Conservation (phyloP, 2,113 vertebrate species). For the Callithrix jacchus region DNA sequence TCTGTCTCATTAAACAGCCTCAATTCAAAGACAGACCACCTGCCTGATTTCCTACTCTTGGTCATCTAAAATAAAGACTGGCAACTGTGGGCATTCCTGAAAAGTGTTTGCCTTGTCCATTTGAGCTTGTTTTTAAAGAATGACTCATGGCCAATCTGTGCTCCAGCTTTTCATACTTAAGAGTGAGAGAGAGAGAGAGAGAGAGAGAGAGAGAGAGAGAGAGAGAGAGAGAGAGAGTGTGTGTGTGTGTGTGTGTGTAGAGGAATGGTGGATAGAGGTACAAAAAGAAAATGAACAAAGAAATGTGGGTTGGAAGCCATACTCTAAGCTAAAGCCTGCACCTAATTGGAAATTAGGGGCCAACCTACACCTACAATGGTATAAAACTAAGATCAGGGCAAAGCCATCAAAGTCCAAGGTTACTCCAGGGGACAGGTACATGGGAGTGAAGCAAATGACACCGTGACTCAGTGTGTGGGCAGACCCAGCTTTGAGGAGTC, state of each 20-base stretch:
- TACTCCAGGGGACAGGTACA: background rate
- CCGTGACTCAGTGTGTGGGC: background rate
- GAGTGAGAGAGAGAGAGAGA: too few species aligned
- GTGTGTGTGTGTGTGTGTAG: background rate
- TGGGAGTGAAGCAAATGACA: background rate
- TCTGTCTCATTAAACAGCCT: constrained; percentile 19
- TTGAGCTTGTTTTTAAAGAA: background rate
- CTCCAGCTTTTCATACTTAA: constrained; percentile 8
- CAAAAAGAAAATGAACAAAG: background rate
- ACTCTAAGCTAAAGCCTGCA: background rate
- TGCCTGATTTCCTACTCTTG: background rate
- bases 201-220: too few species aligned
- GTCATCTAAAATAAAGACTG: background rate
- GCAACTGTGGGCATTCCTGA: background rate
- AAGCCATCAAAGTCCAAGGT: background rate
- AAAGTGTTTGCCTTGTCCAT: background rate
- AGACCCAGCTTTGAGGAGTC: background rate
- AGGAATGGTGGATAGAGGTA: background rate
- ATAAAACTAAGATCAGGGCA: background rate
- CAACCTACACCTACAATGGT: too few species aligned
- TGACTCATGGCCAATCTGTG: background rate
- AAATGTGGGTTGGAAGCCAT: background rate
- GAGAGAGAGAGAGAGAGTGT: background rate
- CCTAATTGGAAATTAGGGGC: background rate
- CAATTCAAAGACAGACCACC: background rate